Base-by-base conservation (phyloP, 2,888 invertebrate genomes). In the Gortyna flavago region DNA sequence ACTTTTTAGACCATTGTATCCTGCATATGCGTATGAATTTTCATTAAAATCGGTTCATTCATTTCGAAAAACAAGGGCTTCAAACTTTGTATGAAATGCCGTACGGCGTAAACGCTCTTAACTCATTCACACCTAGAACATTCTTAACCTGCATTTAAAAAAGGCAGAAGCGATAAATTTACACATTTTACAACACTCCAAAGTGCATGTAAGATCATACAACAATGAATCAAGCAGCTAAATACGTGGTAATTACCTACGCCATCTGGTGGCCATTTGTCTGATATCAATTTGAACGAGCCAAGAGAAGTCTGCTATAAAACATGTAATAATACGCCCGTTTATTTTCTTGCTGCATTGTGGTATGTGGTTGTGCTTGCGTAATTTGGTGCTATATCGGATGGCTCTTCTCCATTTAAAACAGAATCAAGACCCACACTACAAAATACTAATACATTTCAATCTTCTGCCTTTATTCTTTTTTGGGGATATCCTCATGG, bases 201-300 rank as follows among this genome's bases (percentile, higher is more conserved):
- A 79, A 75, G 75, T 62, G 44, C 79, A 67, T 64, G 80, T 77
- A 76, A 75, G 65, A 83, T 80, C 74, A 77, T 72, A 84, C 87
- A 85, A 92, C 87, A 87, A 93, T 93, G 92, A 93, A 94, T 93
- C 93, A 93, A 90, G 86, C 72, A 72, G 89, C 89, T 93, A 93
- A 93, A 91, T 92, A 93, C 89, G 78, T 85, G 69, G 91, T 91
- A 90, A 92, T 93, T 93, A 90, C 79, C 65, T 41, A 61, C 91
- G 77, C 88, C 88, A 89, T 89, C 87, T 89, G 87, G 85, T 85
- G 83, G 75, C 81, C 81, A 86, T 88, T 83, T 83, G 83, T 89
- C 90, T 89, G 90, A 90, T 93, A 93, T 93, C 93, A 93, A 93
- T 94, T 93, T 90, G 79, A 89, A 77, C 81, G 85, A 85, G 85